A percentile compares a stretch with the other conserved stretches of the same genome.
Conservation (phyloP, 2,888 invertebrate genomes). For the Cerastoderma edule region DNA sequence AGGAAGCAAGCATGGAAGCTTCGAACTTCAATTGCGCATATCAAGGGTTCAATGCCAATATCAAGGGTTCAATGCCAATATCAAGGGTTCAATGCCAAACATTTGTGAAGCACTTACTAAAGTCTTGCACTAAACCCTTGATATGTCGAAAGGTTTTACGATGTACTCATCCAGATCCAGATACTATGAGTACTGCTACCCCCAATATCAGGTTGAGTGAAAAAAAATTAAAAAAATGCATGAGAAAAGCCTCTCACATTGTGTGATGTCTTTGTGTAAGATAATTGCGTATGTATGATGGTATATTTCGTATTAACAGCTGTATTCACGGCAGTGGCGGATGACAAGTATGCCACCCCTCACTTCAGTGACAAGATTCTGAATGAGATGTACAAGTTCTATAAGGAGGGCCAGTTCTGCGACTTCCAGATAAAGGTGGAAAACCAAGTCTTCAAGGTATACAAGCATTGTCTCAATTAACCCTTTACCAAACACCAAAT, state of each 20-base stretch:
- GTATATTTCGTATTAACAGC: neutral
- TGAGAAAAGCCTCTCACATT: too few relatives aligned
- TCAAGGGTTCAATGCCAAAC: too few relatives aligned
- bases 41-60: too few relatives aligned
- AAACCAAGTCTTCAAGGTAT: conserved; percentile 47
- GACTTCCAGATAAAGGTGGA: conserved; percentile 56
- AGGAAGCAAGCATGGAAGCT: too few relatives aligned
- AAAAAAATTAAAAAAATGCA: neutral
- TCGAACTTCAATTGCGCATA: too few relatives aligned
- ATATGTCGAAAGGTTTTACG: too few relatives aligned
- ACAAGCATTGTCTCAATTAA: neutral
- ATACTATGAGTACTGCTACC: neutral
- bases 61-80: too few relatives aligned
- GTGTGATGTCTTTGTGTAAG: too few relatives aligned
- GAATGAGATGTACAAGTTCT: conserved; percentile 54
- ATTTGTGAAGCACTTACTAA: too few relatives aligned
- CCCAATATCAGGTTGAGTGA: neutral
- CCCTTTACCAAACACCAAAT: neutral
- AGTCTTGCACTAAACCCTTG: too few relatives aligned
- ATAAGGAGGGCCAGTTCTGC: conserved; percentile 55
- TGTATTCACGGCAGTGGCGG: conserved; percentile 25
- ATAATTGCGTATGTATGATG: neutral
- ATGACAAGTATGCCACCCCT: conserved; percentile 41
- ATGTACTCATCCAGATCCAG: neutral
- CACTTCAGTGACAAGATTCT: conserved; percentile 46